A percentile compares a stretch with the other conserved stretches of the same genome.
These are phyloP conservation scores for Anarsia innoxiella DNA, from an alignment of 2,888 invertebrate species.

Conservation along the genomic window DNA sequence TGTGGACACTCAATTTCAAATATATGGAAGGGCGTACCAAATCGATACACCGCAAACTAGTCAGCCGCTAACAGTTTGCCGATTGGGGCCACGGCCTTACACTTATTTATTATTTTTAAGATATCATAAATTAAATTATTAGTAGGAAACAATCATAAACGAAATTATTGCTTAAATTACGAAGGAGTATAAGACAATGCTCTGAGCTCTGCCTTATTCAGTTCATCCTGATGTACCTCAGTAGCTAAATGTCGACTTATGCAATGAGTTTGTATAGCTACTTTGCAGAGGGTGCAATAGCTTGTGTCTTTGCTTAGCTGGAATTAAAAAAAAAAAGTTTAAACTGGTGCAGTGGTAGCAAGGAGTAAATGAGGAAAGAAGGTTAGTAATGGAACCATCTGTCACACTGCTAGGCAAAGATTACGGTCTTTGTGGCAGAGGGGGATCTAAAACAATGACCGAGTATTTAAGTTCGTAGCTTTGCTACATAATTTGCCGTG, in stretches of 20 bases:
- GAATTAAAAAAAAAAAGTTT: conserved; percentile 11
- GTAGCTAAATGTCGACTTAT: conserved; percentile 32
- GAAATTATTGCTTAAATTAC: no score
- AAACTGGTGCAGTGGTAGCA: background rate
- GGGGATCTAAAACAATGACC: background rate
- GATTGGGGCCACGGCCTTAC: no score
- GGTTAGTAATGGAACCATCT: background rate
- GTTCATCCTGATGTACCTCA: conserved; percentile 30
- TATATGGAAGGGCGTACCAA: no score
- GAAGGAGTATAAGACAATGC: conserved; percentile 28
- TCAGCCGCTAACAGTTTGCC: no score
- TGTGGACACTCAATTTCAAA: no score
- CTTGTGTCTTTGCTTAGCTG: conserved; percentile 30
- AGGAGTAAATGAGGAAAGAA: background rate
- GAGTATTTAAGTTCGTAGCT: background rate
- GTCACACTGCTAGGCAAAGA: background rate
- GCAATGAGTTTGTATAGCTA: conserved; percentile 24
- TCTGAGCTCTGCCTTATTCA: conserved; percentile 29
- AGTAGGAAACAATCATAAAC: no score
- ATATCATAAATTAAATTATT: no score
- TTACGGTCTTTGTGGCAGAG: background rate
- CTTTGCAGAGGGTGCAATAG: conserved; percentile 52
- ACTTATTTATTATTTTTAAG: no score
- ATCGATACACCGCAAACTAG: no score
- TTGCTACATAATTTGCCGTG: background rate